phyloP scores from a whole-genome alignment of 2,888 invertebrate species.

The Microctonus aethiopoides region DNA sequence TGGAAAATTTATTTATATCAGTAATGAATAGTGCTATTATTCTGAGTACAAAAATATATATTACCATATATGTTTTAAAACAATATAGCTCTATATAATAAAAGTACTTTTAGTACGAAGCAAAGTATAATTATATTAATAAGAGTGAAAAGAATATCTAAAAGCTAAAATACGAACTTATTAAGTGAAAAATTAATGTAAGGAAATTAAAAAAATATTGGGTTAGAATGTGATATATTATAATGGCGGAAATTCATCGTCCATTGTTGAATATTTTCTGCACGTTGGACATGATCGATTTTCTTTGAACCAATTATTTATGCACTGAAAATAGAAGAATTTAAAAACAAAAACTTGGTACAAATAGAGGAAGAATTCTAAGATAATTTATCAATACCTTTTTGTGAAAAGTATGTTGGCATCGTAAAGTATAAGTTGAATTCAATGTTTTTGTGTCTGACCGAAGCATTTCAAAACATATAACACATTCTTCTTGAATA shows the following conservation, averaged over 20 bases:
- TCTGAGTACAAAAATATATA: too few relatives aligned
- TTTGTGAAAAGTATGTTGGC: slow-evolving; percentile 52
- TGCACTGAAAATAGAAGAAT: slow-evolving; percentile 50
- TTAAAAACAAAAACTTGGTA: background rate
- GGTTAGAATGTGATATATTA: slow-evolving; percentile 6
- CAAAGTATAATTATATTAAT: too few relatives aligned
- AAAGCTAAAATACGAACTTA: too few relatives aligned
- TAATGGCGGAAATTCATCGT: slow-evolving; percentile 54
- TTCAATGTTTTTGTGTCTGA: slow-evolving; percentile 11
- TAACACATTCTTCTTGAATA: slow-evolving; percentile 48
- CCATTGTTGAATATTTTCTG: slow-evolving; percentile 44
- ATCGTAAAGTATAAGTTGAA: slow-evolving; percentile 42
- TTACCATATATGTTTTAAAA: too few relatives aligned
- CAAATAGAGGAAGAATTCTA: background rate
- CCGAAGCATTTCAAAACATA: slow-evolving; percentile 46
- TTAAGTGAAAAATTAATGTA: background rate
- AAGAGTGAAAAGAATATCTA: too few relatives aligned
- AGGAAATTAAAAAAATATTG: slow-evolving; percentile 5
- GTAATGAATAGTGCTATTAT: too few relatives aligned
- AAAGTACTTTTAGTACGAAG: too few relatives aligned
- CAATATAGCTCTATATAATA: too few relatives aligned
- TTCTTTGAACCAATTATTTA: slow-evolving; percentile 47
- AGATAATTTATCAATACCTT: slow-evolving; percentile 38
- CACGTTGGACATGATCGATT: slow-evolving; percentile 53
- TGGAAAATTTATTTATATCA: too few relatives aligned